Percentiles rank a stretch among this genome's conserved stretches.
Evolutionary conservation across 2,888 invertebrate species (phyloP).

Genomic region (Branchinecta sandiegonensis): DNA sequence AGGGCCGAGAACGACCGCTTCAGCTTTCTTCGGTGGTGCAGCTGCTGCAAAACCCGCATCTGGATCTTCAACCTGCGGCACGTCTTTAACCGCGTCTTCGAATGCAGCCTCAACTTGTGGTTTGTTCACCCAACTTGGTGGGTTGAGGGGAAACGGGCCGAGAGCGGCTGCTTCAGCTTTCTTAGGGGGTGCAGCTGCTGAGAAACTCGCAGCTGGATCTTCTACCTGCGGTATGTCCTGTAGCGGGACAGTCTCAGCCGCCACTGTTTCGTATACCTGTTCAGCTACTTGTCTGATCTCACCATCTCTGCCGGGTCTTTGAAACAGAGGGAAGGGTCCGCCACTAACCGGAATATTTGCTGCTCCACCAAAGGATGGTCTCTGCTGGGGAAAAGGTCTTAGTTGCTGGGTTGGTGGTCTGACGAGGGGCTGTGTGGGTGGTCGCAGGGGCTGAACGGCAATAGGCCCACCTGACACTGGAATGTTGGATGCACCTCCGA

Average conservation of each 20-base stretch:
- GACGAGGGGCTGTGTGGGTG: background rate
- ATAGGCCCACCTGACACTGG: background rate
- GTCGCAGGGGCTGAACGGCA: background rate
- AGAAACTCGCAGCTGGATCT: constrained; percentile 9
- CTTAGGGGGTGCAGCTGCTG: background rate
- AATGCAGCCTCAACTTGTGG: constrained; percentile 3
- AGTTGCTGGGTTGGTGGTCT: background rate
- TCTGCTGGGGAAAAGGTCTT: background rate
- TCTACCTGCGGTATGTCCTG: background rate
- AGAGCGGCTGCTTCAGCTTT: no score
- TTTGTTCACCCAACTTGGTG: background rate
- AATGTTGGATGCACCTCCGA: background rate
- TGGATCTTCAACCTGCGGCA: constrained; percentile 1
- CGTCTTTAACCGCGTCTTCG: background rate
- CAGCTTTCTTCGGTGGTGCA: background rate
- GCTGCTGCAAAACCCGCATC: background rate
- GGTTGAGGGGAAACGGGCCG: constrained; percentile 7
- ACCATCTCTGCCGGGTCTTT: background rate
- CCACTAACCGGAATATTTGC: constrained; percentile 5
- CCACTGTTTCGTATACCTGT: no score
- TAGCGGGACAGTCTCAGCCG: no score
- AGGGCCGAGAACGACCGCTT: constrained; percentile 1
- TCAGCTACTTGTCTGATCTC: no score
- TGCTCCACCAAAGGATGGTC: background rate
- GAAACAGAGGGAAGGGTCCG: background rate